A percentile compares a stretch with the other conserved stretches of the same genome.
phyloP scores from a whole-genome alignment of 2,797 vertebrate genomes.

The Smutsia temminckii region DNA sequence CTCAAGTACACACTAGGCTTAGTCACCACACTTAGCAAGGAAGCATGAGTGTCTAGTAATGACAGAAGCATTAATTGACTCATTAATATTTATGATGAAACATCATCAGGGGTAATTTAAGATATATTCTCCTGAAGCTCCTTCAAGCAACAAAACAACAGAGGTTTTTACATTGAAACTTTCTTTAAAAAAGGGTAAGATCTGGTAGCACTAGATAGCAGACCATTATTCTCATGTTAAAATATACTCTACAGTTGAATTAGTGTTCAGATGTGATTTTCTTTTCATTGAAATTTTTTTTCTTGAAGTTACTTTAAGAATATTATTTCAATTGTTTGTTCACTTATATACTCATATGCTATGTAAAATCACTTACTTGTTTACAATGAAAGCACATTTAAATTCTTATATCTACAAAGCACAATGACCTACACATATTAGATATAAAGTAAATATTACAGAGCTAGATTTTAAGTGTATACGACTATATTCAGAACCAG shows the following conservation, averaged over 20 bases:
- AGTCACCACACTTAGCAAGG: slow-evolving; percentile 14
- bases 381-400: neutral
- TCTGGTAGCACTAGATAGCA: neutral
- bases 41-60: neutral
- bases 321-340: neutral
- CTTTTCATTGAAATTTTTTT: neutral
- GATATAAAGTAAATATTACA: neutral
- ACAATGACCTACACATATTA: neutral
- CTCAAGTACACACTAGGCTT: neutral
- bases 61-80: slow-evolving; percentile 42
- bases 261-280: neutral
- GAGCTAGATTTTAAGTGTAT: neutral
- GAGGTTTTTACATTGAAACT: neutral
- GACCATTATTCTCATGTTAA: neutral
- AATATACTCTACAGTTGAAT: neutral
- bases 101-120: slow-evolving; percentile 8
- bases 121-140: slow-evolving; percentile 16
- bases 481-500: neutral
- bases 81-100: slow-evolving; percentile 54
- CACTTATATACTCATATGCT: neutral
- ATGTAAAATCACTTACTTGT: neutral
- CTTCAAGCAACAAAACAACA: neutral
- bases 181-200: neutral
- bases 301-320: neutral
- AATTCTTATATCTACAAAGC: neutral